Percentiles rank a stretch among this genome's conserved stretches.
phyloP scores from a whole-genome alignment of 2,888 invertebrate species.

The Eupithecia dodoneata region DNA sequence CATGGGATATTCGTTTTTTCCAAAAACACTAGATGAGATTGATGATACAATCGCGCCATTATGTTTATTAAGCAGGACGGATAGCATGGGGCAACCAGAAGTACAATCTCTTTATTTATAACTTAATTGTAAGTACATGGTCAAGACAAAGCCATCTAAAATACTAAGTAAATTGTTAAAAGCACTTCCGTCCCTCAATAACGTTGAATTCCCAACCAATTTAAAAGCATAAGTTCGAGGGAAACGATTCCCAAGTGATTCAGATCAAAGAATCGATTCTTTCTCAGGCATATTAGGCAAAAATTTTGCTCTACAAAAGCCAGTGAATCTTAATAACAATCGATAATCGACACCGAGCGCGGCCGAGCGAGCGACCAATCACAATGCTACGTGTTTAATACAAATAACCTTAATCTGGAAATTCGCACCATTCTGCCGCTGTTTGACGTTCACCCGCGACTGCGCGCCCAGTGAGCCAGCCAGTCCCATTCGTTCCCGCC shows the following conservation, averaged over 20 bases:
- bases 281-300: constrained; percentile 67
- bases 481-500: constrained; percentile 57
- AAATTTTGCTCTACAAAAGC: constrained; percentile 57
- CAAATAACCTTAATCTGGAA: constrained; percentile 76
- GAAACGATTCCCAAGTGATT: constrained; percentile 37
- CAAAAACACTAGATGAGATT: constrained; percentile 52
- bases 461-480: constrained; percentile 65
- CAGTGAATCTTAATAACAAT: constrained; percentile 60
- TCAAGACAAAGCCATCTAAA: constrained; percentile 1
- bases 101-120: constrained; percentile 18
- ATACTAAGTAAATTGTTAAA: constrained; percentile 8
- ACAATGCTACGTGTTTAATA: constrained; percentile 74
- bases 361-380: constrained; percentile 61
- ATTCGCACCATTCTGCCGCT: constrained; percentile 66
- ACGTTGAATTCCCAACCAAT: constrained; percentile 30
- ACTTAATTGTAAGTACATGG: neutral
- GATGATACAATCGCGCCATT: constrained; percentile 45
- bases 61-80: constrained; percentile 43
- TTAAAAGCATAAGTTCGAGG: constrained; percentile 29
- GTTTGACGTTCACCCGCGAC: constrained; percentile 72
- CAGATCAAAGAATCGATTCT: constrained; percentile 48
- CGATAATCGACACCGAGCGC: constrained; percentile 59
- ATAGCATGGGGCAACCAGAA: constrained; percentile 28
- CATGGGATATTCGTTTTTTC: constrained; percentile 51
- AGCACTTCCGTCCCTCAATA: constrained; percentile 7